These are phyloP conservation scores for Agrypnia vestita DNA, from an alignment of 1,140 invertebrate species.

Conservation along the genomic window DNA sequence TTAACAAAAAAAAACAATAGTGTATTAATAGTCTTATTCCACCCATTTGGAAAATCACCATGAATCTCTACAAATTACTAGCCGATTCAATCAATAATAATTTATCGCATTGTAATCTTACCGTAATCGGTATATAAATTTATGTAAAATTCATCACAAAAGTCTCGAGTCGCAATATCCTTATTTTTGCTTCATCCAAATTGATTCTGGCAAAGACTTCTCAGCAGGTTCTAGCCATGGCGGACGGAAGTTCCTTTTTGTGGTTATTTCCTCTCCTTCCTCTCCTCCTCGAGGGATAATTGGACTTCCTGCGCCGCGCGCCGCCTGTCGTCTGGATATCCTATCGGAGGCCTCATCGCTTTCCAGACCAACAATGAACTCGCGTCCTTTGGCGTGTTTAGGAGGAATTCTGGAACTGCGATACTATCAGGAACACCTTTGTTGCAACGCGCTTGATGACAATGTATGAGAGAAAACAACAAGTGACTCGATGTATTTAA, in stretches of 20 bases:
- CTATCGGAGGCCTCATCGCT: not conserved
- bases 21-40: too few species aligned
- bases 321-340: slow-evolving; percentile 2
- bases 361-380: not conserved
- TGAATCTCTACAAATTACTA: too few species aligned
- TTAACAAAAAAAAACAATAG: too few species aligned
- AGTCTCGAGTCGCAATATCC: not conserved
- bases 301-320: not conserved
- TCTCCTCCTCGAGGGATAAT: not conserved
- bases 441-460: not conserved
- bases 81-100: too few species aligned
- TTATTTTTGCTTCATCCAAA: not conserved
- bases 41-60: too few species aligned
- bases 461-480: too few species aligned
- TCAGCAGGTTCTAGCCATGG: not conserved
- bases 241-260: not conserved
- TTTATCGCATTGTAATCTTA: too few species aligned
- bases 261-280: slow-evolving; percentile 9
- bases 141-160: not conserved
- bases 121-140: too few species aligned
- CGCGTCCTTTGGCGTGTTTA: not conserved
- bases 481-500: too few species aligned
- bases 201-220: not conserved
- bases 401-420: not conserved
- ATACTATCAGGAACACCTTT: not conserved